Evolutionary conservation across 2,888 invertebrate genomes (phyloP), one percentile per base, ranked within the genome.

Genomic region (Harpalus rufipes): DNA sequence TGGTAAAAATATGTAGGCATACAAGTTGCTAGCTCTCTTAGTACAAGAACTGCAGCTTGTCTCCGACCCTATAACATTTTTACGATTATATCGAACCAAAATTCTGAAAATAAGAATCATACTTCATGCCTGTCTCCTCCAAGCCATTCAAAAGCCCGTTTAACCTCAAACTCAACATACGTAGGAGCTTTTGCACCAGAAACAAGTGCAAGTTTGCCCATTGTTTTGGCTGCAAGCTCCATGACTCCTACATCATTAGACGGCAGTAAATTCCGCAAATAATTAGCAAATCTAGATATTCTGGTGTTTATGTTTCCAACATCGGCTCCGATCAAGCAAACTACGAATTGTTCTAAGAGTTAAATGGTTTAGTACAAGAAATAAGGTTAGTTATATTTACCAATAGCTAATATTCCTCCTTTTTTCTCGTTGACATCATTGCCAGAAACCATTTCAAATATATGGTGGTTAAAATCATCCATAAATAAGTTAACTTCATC

Each of bases 1-100:
- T 97, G 97, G 89, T 97, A 99, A 91, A 99, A 99, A 90, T 98
- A 98, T 7, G 99, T 99, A 0, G 99, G 99, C 93, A 98, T 97
- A 8, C 97, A 97, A 44, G 97, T 95, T 2, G 99, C 99, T 74
- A 99, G 92, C 92, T 99, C 99, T 88, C 97, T 95, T 10, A 99
- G 91, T 14, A 99, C 95, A 74, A 99, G 92, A 1, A 98, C 98
- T 10, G 98, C 98, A 10, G 98, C 97, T 91, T 97, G 97, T 76
- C 98, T 93, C 89, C 97, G 96, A 1, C 97, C 96, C 92, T 93
- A 86, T 41, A 90, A 88, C 44, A 72, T 65, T 74, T 1, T 59
- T 59, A 59, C 6, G 32, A 32, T 32, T 32, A 32, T 5, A 32
- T 6, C 6, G 32, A 32, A 3, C 5, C 32, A 5, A 32, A 32